These are phyloP conservation scores for Andrena cerasifolii DNA, from an alignment of 1,140 invertebrate species.

Conservation along the genomic window DNA sequence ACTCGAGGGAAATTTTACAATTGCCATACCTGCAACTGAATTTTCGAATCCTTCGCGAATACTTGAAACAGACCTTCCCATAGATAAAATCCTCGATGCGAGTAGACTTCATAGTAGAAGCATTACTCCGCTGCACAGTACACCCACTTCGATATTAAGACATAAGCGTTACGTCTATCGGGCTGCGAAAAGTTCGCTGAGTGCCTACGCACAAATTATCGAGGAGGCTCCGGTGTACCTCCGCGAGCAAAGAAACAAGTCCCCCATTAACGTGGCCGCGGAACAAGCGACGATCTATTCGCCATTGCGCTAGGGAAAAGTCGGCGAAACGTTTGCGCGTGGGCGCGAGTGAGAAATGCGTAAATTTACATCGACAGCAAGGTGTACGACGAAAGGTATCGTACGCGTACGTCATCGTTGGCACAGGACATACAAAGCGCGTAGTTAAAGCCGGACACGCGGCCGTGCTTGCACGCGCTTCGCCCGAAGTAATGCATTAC, in stretches of 20 bases:
- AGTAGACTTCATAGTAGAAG: too few species aligned
- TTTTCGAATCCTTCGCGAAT: too few species aligned
- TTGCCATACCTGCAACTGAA: too few species aligned
- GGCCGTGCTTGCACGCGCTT: neutral
- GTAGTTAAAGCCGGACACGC: slow-evolving; percentile 17
- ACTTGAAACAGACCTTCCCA: too few species aligned
- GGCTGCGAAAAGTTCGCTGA: neutral
- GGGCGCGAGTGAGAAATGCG: slow-evolving; percentile 34
- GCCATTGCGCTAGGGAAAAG: neutral
- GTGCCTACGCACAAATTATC: neutral
- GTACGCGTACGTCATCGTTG: neutral
- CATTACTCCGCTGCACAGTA: too few species aligned
- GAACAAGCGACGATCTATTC: slow-evolving; percentile 14
- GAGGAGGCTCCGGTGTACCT: neutral
- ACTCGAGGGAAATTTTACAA: too few species aligned
- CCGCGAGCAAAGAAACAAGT: neutral
- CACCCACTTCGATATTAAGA: neutral
- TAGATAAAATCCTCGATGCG: too few species aligned
- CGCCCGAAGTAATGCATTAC: slow-evolving; percentile 16
- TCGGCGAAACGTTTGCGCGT: neutral
- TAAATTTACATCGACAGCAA: slow-evolving; percentile 43
- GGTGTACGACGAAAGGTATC: slow-evolving; percentile 12
- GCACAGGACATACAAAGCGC: slow-evolving; percentile 36
- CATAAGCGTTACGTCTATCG: neutral
- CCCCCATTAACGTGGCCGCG: neutral